A percentile compares a stretch with the other conserved stretches of the same genome.
Conservation (phyloP, 2,113 vertebrate species). For the Boulengeromyrus knoepffleri region DNA sequence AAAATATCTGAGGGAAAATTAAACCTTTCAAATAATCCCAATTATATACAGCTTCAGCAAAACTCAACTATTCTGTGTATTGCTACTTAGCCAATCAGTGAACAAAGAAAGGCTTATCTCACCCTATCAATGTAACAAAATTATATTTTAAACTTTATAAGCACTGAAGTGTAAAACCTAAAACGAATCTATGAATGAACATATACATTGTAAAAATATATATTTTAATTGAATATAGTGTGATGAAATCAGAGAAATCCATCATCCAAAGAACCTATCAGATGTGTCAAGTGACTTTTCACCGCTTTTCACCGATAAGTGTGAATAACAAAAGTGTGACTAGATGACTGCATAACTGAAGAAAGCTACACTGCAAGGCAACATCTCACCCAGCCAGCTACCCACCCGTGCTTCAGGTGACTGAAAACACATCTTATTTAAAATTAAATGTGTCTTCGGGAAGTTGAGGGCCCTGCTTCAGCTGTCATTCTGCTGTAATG, state of each 20-base stretch:
- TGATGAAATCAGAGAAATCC: background rate
- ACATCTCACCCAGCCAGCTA: background rate
- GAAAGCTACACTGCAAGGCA: background rate
- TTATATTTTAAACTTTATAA: background rate
- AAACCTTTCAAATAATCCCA: background rate
- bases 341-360: background rate
- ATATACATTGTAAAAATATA: background rate
- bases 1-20: background rate
- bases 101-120: background rate
- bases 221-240: background rate
- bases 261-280: background rate
- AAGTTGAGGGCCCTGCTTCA: background rate
- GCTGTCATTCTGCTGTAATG: background rate
- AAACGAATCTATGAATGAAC: background rate
- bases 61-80: background rate
- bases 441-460: background rate
- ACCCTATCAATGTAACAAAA: background rate
- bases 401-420: background rate
- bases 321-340: background rate
- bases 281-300: background rate
- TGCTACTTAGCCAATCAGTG: background rate
- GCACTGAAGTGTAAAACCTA: background rate
- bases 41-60: background rate
- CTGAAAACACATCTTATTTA: background rate
- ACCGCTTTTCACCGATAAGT: background rate